Evolutionary conservation across 2,797 vertebrate genomes (phyloP).

Genomic region (Eleutherodactylus coqui): DNA sequence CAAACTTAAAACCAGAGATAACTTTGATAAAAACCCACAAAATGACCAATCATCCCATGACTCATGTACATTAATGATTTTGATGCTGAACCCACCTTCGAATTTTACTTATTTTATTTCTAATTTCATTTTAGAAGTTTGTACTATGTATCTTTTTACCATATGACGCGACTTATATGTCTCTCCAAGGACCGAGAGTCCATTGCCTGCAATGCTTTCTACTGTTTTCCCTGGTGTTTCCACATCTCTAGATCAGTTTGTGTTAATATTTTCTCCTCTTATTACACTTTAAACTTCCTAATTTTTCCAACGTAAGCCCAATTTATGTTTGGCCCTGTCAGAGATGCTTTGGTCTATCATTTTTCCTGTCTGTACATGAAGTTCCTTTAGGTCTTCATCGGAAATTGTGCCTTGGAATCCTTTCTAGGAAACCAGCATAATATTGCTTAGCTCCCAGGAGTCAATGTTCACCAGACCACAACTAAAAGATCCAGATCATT

Average conservation of each 20-base stretch:
- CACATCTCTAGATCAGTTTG: conserved; percentile 13
- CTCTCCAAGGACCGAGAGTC: not conserved
- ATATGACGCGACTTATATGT: not conserved
- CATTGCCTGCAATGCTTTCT: not conserved
- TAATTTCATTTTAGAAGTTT: not conserved
- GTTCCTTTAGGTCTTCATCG: conserved; percentile 30
- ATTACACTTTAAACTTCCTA: conserved; percentile 2
- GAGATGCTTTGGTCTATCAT: conserved; percentile 18
- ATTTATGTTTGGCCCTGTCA: not conserved
- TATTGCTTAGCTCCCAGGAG: conserved; percentile 43
- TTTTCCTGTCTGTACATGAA: conserved; percentile 32
- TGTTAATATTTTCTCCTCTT: conserved; percentile 5
- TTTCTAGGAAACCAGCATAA: conserved; percentile 34
- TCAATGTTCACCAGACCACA: conserved; percentile 32
- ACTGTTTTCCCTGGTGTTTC: not conserved
- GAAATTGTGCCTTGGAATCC: conserved; percentile 34
- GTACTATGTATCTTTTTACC: not conserved
- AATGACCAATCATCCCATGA: not conserved
- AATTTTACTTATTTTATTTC: not conserved
- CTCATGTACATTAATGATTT: not conserved
- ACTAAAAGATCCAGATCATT: conserved; percentile 18
- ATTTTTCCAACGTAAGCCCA: conserved; percentile 15
- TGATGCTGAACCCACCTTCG: not conserved
- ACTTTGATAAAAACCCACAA: not conserved
- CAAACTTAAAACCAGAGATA: not conserved